These are phyloP conservation scores for Drosophila subsilvestris DNA, from an alignment of 2,888 invertebrate genomes.

Conservation along the genomic window DNA sequence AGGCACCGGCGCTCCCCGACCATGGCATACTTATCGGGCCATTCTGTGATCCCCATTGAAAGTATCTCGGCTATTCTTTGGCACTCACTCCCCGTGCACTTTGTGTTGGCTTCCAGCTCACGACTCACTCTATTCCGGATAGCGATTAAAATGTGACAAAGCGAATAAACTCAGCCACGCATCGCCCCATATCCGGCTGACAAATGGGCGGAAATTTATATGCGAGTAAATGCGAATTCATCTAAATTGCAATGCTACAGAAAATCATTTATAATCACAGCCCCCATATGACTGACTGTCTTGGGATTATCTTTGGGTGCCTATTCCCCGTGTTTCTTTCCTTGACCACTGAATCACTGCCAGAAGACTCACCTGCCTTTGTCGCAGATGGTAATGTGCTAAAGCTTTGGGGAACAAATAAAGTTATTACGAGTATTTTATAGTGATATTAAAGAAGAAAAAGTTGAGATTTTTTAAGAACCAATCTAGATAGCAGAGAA, in stretches of 20 bases:
- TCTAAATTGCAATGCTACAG: constrained; percentile 62
- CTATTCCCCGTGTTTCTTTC: background rate
- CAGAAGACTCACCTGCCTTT: background rate
- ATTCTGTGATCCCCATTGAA: constrained; percentile 18
- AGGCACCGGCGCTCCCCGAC: no score
- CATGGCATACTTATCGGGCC: constrained; percentile 13
- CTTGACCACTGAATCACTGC: no score
- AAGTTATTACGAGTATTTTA: background rate
- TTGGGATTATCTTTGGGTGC: background rate
- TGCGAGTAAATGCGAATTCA: constrained; percentile 49
- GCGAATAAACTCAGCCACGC: constrained; percentile 20
- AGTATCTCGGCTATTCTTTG: constrained; percentile 6
- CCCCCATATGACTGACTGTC: constrained; percentile 14
- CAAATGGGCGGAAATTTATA: constrained; percentile 32
- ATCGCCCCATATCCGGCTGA: constrained; percentile 10
- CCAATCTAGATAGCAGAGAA: background rate
- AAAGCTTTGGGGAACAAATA: background rate
- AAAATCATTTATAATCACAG: constrained; percentile 67
- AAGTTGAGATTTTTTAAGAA: background rate
- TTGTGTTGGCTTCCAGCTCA: constrained; percentile 35
- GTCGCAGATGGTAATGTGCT: background rate
- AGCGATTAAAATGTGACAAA: constrained; percentile 60
- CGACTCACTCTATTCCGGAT: constrained; percentile 26
- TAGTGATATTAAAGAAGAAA: background rate
- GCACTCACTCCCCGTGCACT: constrained; percentile 26